These are phyloP conservation scores for Hydrotaea cyrtoneurina DNA, from an alignment of 2,888 invertebrate genomes.

Conservation along the genomic window DNA sequence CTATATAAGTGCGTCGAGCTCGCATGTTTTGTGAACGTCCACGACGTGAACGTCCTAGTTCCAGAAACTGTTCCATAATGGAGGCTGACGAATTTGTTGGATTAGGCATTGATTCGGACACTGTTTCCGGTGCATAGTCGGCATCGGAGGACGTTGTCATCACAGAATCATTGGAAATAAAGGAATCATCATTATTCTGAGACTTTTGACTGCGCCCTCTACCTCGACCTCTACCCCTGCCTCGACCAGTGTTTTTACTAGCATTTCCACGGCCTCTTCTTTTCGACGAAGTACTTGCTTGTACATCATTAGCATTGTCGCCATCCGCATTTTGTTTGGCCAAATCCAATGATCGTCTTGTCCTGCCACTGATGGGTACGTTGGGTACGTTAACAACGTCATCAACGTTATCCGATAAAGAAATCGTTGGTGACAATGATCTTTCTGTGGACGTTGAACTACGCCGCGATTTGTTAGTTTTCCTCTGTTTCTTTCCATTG, in stretches of 20 bases:
- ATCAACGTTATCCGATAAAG: slow-evolving; percentile 41
- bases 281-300: no score
- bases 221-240: slow-evolving; percentile 7
- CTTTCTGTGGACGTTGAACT: background rate
- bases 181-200: background rate
- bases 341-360: background rate
- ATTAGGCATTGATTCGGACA: background rate
- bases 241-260: background rate
- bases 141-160: background rate
- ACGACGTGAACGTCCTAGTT: slow-evolving; percentile 1
- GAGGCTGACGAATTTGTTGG: background rate
- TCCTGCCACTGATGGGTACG: background rate
- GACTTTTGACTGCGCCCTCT: slow-evolving; percentile 15
- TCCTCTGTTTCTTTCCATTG: slow-evolving; percentile 33
- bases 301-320: background rate
- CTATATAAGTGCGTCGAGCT: slow-evolving; percentile 65
- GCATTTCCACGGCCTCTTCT: background rate
- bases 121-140: background rate
- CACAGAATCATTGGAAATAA: background rate
- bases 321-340: background rate
- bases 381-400: slow-evolving; percentile 20
- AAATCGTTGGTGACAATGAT: slow-evolving; percentile 49
- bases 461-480: background rate
- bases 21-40: slow-evolving; percentile 52
- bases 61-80: slow-evolving; percentile 50